Percentiles rank a stretch among this genome's conserved stretches.
These are phyloP conservation scores for Sebastes schlegelii DNA, from an alignment of 2,113 vertebrate species.

Conservation along the genomic window DNA sequence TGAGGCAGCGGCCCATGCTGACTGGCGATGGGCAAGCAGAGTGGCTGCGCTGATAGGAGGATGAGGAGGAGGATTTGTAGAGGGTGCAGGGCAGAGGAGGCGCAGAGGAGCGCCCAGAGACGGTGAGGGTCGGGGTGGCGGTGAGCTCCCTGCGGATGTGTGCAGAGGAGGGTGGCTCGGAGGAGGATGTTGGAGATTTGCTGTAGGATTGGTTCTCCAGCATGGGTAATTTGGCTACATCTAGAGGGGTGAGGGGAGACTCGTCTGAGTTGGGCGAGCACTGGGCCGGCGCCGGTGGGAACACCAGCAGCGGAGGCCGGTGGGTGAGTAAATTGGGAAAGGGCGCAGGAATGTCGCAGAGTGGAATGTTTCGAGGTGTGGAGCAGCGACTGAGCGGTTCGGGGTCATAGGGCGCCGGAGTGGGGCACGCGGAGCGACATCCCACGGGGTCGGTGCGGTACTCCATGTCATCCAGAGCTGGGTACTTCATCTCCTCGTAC, in stretches of 20 bases:
- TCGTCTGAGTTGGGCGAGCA: conserved; percentile 98
- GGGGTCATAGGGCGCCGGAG: conserved; percentile 92
- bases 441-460: conserved; percentile 89
- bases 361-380: conserved; percentile 89
- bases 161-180: conserved; percentile 83
- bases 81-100: conserved; percentile 93
- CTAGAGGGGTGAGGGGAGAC: conserved; percentile 96
- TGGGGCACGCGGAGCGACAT: conserved; percentile 93
- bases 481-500: conserved; percentile 99
- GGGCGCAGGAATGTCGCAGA: conserved; percentile 96
- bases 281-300: conserved; percentile 95
- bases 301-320: conserved; percentile 95
- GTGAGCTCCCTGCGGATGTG: conserved; percentile 91
- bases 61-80: conserved; percentile 92
- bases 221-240: conserved; percentile 92
- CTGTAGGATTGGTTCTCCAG: conserved; percentile 94
- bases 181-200: conserved; percentile 90
- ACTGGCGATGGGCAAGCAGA: conserved; percentile 96
- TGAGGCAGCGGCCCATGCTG: conserved; percentile 96
- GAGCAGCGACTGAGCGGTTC: conserved; percentile 89
- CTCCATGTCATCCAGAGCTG: conserved; percentile 91
- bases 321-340: conserved; percentile 98
- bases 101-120: conserved; percentile 91
- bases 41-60: conserved; percentile 94
- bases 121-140: conserved; percentile 87